A percentile compares a stretch with the other conserved stretches of the same genome.
Evolutionary conservation across 2,888 invertebrate species (phyloP).

Genomic region (Thysanoteuthis rhombus): DNA sequence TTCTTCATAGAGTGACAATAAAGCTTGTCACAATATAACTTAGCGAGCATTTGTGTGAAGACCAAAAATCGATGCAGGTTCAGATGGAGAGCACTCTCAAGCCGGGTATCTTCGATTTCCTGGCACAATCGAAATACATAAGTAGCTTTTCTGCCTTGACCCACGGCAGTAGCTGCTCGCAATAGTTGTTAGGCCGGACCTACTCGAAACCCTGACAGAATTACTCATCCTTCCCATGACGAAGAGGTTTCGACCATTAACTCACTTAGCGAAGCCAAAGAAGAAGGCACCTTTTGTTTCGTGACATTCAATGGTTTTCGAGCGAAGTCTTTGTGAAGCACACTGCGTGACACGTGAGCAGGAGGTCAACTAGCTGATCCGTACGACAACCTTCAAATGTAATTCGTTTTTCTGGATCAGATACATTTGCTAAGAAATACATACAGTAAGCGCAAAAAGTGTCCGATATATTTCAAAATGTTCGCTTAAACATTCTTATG

Average conservation of each 20-base stretch:
- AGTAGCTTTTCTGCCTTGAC: neutral
- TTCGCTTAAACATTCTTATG: no score
- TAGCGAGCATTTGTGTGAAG: no score
- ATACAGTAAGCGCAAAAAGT: no score
- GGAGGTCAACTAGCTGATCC: neutral
- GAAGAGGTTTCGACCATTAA: neutral
- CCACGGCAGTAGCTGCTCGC: neutral
- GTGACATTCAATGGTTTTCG: neutral
- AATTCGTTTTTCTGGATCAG: neutral
- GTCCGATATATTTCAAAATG: no score
- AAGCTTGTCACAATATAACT: no score
- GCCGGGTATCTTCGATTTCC: no score
- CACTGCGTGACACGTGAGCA: neutral
- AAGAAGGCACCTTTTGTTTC: neutral
- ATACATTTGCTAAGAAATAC: neutral
- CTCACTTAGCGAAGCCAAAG: neutral
- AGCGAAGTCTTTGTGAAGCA: neutral
- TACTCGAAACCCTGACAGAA: neutral
- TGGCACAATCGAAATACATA: neutral
- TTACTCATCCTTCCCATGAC: neutral
- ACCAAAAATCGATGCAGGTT: no score
- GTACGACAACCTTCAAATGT: neutral
- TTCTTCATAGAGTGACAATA: no score
- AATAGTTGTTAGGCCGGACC: neutral
- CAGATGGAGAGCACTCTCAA: no score